Evolutionary conservation across 2,888 invertebrate genomes (phyloP).

Genomic region (Netelia inedita): DNA sequence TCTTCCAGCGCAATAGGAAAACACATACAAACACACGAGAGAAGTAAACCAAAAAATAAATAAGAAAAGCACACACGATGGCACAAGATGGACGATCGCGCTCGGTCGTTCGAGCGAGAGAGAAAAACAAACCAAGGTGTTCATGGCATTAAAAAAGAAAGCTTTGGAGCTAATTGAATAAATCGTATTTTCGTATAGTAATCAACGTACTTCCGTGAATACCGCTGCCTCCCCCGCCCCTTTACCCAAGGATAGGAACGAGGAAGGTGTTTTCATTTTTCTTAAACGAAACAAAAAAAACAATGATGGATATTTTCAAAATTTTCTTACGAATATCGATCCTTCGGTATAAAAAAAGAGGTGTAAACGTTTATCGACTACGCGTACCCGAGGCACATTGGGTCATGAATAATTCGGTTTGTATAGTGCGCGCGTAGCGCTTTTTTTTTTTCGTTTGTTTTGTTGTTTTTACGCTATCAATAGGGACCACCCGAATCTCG

Average conservation of each 20-base stretch:
- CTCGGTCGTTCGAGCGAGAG: constrained; percentile 6
- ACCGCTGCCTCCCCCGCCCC: background rate
- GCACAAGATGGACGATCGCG: constrained; percentile 13
- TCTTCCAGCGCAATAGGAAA: constrained; percentile 59
- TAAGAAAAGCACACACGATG: constrained; percentile 14
- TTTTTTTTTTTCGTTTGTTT: constrained; percentile 14
- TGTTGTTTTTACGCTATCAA: constrained; percentile 55
- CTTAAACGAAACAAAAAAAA: too few species aligned
- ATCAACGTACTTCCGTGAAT: background rate
- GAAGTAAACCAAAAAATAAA: background rate
- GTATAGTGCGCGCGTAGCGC: constrained; percentile 23
- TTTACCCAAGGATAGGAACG: constrained; percentile 19
- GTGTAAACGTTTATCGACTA: constrained; percentile 62
- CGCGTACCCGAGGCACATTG: constrained; percentile 47
- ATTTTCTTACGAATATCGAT: constrained; percentile 64
- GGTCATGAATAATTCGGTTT: constrained; percentile 43
- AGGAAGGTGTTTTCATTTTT: background rate
- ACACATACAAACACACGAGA: constrained; percentile 22
- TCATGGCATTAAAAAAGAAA: constrained; percentile 59
- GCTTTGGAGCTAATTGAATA: constrained; percentile 60
- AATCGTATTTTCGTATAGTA: constrained; percentile 66
- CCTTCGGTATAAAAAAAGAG: constrained; percentile 61
- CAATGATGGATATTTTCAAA: constrained; percentile 20
- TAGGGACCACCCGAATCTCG: constrained; percentile 72
- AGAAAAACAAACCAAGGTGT: constrained; percentile 56